phyloP scores from a whole-genome alignment of 2,797 vertebrate species.

The Pampus argenteus region DNA sequence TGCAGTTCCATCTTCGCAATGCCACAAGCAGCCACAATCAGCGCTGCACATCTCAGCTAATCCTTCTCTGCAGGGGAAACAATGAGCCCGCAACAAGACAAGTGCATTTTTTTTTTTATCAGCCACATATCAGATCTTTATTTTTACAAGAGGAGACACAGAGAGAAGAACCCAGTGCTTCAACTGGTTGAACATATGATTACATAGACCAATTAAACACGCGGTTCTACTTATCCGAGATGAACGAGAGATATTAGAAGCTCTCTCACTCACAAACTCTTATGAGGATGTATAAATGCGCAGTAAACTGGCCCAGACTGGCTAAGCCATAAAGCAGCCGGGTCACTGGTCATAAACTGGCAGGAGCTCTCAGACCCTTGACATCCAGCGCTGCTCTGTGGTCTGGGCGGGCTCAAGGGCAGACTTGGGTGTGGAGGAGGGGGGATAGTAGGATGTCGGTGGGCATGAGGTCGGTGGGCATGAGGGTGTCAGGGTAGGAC shows the following conservation, averaged over 20 bases:
- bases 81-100: conserved; percentile 15
- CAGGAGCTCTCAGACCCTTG: conserved; percentile 37
- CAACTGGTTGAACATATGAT: conserved; percentile 33
- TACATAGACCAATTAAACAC: conserved; percentile 15
- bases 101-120: not conserved
- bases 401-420: conserved; percentile 3
- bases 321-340: conserved; percentile 56
- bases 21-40: conserved; percentile 18
- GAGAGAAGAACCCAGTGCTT: conserved; percentile 27
- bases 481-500: conserved; percentile 12
- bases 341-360: conserved; percentile 69
- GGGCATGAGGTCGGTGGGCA: conserved; percentile 69
- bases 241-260: conserved; percentile 17
- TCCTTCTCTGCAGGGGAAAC: conserved; percentile 20
- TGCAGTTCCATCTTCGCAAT: conserved; percentile 25
- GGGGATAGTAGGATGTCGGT: conserved; percentile 56
- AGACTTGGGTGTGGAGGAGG: conserved; percentile 6
- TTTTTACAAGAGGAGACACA: conserved; percentile 43
- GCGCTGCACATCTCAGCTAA: conserved; percentile 2
- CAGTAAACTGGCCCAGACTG: conserved; percentile 70
- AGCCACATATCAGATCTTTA: conserved; percentile 20
- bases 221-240: conserved; percentile 21
- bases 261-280: conserved; percentile 15
- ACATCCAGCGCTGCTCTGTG: conserved; percentile 9
- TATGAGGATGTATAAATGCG: conserved; percentile 51